Evolutionary conservation across 1,140 invertebrate species (phyloP), one percentile per base, ranked within the genome.

Genomic region (Aphelinus atriplicis): DNA sequence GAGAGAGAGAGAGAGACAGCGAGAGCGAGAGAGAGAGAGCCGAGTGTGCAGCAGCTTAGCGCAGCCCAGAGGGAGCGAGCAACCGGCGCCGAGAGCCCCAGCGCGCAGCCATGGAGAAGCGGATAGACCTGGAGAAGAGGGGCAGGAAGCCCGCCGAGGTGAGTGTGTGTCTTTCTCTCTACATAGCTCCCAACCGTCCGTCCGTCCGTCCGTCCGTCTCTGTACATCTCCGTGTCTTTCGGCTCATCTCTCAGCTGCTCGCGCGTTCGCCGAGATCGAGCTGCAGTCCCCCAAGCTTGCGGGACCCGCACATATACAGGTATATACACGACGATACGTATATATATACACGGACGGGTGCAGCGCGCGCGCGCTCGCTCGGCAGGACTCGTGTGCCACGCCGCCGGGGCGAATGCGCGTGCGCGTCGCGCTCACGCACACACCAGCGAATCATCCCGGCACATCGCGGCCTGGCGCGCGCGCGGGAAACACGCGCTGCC

Each of bases 91-190:
- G 9, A 65, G 47, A 65, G 47, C 3, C 2, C 1, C 47, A 42
- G 46, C 6, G 50, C 58, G 70, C 50, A 47, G 71, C 51, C 63
- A 97, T 97, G 95, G 95, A 97, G 90, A 97, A 97, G 85, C 92
- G 96, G 88, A 93, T 97, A 90, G 93, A 95, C 83, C 91, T 97
- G 83, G 95, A 97, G 89, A 93, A 94, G 88, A 90, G 95, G 81
- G 95, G 95, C 85, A 93, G 92, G 85, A 92, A 91, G 84, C 92
- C 95, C 78, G 92, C 91, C 83, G 91, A 95, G 90, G 96, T 97
- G 91, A 93, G 92, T 71, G 9, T 63, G 46, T 63, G 50, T 65
- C 26, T 10, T 26, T 10, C 7, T 42, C 3, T 7, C 3, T 10
- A 10, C 7, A 7, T 45, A 61, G 7, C 58, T 42, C 58, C n/a